These are phyloP conservation scores for Tiliacea aurago DNA, from an alignment of 2,888 invertebrate genomes.

Conservation along the genomic window DNA sequence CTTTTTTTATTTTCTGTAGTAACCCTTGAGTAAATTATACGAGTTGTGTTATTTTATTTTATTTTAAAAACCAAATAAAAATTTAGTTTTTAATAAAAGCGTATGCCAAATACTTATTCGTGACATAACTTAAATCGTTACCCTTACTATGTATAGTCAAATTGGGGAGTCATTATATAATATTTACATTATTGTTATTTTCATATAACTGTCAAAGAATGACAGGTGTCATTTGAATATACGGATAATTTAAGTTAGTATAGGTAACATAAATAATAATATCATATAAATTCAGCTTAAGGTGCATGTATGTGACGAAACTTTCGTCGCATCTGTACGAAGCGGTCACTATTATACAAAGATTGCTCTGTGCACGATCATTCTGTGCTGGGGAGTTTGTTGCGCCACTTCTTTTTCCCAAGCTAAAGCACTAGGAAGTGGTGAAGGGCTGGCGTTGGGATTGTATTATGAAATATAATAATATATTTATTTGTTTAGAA, in stretches of 20 bases:
- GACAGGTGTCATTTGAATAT: no score
- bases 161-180: no score
- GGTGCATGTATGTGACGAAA: background rate
- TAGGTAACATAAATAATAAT: no score
- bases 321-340: background rate
- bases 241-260: background rate
- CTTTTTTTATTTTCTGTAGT: conserved; percentile 14
- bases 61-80: background rate
- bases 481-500: no score
- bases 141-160: background rate
- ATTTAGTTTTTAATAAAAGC: background rate
- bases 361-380: no score
- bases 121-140: no score
- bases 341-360: no score
- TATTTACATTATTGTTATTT: no score
- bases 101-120: background rate
- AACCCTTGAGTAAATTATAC: background rate
- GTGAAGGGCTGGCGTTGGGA: no score
- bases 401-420: background rate
- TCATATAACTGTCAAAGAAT: background rate
- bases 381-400: background rate
- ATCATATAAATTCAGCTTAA: no score
- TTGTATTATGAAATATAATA: no score
- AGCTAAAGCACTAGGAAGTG: background rate
- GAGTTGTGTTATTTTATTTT: background rate